Evolutionary conservation across 2,113 vertebrate species (phyloP).

Genomic region (Oxyruncus cristatus): DNA sequence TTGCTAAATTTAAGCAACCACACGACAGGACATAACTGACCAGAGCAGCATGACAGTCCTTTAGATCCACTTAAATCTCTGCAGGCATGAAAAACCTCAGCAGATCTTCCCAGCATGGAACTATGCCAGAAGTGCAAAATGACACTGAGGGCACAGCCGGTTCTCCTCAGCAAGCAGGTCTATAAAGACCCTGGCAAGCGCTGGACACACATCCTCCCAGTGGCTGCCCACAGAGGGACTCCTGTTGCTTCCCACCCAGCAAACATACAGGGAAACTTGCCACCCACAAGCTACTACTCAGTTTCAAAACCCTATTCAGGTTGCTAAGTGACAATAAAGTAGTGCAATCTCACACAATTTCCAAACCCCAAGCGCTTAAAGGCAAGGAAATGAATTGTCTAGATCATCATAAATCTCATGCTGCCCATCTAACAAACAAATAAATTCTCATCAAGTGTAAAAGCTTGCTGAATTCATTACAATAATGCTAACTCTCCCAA

Average conservation of each 20-base stretch:
- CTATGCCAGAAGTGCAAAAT: background rate
- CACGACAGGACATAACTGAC: slow-evolving; percentile 40
- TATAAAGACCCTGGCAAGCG: background rate
- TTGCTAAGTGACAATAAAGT: slow-evolving; percentile 59
- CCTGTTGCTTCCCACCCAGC: background rate
- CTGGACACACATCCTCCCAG: background rate
- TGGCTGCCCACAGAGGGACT: background rate
- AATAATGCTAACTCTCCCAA: background rate
- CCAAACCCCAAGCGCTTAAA: background rate
- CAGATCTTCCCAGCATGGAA: slow-evolving; percentile 22
- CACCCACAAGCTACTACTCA: background rate
- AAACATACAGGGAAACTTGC: background rate
- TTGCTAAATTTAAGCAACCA: slow-evolving; percentile 47
- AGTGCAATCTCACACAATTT: background rate
- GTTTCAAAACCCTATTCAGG: slow-evolving; percentile 8
- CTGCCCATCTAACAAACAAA: slow-evolving; percentile 14
- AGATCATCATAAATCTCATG: background rate
- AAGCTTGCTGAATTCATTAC: slow-evolving; percentile 26
- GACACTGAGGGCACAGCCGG: background rate
- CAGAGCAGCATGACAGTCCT: slow-evolving; percentile 35
- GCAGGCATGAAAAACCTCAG: slow-evolving; percentile 34
- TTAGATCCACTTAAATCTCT: slow-evolving; percentile 47
- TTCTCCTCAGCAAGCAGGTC: background rate
- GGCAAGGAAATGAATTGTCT: slow-evolving; percentile 22
- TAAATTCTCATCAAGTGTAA: slow-evolving; percentile 26